These are phyloP conservation scores for Nymphicus hollandicus DNA, from an alignment of 2,113 vertebrate genomes.

Conservation along the genomic window DNA sequence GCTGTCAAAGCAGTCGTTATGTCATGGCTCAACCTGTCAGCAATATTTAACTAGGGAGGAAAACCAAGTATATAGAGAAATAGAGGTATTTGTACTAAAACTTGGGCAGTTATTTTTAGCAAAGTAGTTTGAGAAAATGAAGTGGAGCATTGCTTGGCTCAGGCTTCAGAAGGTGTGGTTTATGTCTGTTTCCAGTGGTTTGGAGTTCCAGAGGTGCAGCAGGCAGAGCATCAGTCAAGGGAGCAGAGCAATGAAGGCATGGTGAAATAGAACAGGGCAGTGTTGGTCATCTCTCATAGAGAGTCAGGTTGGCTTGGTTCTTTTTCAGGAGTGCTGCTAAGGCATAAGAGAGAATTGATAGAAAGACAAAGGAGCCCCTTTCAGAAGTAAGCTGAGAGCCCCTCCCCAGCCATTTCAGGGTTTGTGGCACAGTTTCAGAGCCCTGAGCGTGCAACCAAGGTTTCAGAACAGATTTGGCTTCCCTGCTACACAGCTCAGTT, in stretches of 20 bases:
- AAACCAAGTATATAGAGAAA: background rate
- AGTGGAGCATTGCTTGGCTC: background rate
- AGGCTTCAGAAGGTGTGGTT: background rate
- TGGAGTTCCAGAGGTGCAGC: background rate
- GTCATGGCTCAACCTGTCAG: background rate
- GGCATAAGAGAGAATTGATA: background rate
- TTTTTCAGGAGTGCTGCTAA: background rate
- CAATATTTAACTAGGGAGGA: background rate
- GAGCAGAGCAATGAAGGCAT: background rate
- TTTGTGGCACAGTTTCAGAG: background rate
- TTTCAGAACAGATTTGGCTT: background rate
- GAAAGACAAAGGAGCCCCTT: conserved; percentile 31
- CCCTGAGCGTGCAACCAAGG: background rate
- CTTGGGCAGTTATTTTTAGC: background rate
- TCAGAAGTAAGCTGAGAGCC: background rate
- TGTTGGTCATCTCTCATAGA: background rate
- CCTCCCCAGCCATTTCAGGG: background rate
- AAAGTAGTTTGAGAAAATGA: background rate
- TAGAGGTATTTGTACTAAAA: background rate
- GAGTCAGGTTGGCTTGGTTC: background rate
- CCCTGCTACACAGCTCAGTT: background rate
- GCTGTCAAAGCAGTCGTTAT: background rate
- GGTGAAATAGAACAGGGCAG: background rate
- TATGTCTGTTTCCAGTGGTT: background rate
- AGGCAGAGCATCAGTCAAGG: background rate